These are phyloP conservation scores for Eubucco bourcierii DNA, from an alignment of 2,113 vertebrate genomes.

Conservation along the genomic window DNA sequence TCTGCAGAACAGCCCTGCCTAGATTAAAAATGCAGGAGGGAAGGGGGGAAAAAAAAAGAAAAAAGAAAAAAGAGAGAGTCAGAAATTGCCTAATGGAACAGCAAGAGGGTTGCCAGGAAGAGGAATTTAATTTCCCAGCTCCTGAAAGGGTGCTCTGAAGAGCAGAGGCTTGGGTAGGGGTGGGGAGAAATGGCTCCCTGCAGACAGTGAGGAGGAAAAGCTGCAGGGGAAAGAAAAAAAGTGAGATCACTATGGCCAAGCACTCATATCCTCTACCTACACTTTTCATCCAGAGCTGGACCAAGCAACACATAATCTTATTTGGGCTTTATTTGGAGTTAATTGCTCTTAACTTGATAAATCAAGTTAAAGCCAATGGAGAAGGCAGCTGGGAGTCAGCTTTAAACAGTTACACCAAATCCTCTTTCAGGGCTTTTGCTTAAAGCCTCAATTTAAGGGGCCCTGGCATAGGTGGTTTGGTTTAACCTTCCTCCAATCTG, in stretches of 20 bases:
- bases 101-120: neutral
- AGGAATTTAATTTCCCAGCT: neutral
- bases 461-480: neutral
- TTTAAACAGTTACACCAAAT: neutral
- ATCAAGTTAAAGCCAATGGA: neutral
- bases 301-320: neutral
- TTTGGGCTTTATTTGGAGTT: neutral
- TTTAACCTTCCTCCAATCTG: neutral
- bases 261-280: rapidly evolving
- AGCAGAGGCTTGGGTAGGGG: neutral
- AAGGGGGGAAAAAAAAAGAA: neutral
- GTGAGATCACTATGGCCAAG: rapidly evolving
- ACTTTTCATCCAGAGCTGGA: neutral
- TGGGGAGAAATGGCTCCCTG: neutral
- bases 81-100: neutral
- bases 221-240: neutral
- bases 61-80: neutral
- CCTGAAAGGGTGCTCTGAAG: neutral
- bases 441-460: neutral
- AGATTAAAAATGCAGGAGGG: neutral
- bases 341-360: neutral
- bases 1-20: neutral
- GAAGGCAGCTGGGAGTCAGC: neutral
- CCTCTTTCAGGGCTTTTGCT: neutral
- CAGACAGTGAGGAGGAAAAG: neutral